Evolutionary conservation across 53 echinoderm and acorn worm species (phyloP), one percentile per base, ranked within the genome.

Genomic region (Arbacia lixula): DNA sequence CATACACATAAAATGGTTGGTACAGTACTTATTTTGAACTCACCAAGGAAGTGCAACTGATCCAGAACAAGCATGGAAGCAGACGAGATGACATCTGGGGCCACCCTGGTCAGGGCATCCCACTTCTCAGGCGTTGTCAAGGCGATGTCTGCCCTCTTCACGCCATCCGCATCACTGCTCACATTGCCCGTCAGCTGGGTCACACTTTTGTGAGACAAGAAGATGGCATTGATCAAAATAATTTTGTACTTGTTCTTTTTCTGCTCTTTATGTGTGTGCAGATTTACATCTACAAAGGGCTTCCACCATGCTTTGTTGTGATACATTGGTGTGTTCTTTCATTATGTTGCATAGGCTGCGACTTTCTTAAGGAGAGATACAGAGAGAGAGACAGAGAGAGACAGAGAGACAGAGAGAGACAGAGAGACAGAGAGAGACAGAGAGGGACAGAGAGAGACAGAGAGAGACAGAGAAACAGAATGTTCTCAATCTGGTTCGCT

Each of bases 61-160:
- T 96, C 96, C 34, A 96, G 91, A 20, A 96, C 73, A 10, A 96
- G 35, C 12, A 96, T 74, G 6, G 96, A 89, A 31, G 93, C 93
- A 21, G 86, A 89, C 57, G 87, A 86, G 77, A 93, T 90, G n/a
- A n/a, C n/a, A 60, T 86, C 93, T 62, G 91, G 91, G 91, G 93
- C 91, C 53, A 87, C 89, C 6, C 93, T 78, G 69, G 93, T 93
- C n/a, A 93, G 87, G 29, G 91, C 93, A 53, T 96, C 96, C 93
- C 93, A 96, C 42, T 96, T 96, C 86, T 93, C 93, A 19, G 96
- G 91, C 10, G 96, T 91, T 5, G 96, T 93, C 41, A 96, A 83
- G 12, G 93, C 93, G 24, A 96, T 89, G 57, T 95, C 96, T 20
- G 93, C 93, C 46, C 53, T 50, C 53, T 33, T 74, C 27, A 74